These are phyloP conservation scores for Isichthys henryi DNA, from an alignment of 2,113 vertebrate genomes.

Conservation along the genomic window DNA sequence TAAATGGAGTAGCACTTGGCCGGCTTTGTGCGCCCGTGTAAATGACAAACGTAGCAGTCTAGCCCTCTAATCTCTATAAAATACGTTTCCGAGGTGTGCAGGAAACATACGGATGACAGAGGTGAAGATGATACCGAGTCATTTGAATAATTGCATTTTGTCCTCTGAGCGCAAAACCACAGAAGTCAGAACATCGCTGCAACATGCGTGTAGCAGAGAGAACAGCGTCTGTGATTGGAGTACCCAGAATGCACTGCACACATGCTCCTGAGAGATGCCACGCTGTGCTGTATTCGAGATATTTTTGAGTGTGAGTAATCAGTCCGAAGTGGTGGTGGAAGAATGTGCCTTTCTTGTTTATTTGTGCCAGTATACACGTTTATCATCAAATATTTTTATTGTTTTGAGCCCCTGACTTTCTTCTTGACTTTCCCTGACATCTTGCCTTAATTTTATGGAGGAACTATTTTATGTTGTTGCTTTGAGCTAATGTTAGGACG, in stretches of 20 bases:
- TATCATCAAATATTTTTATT: not conserved
- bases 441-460: not conserved
- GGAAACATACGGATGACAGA: not conserved
- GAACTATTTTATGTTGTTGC: too few relatives aligned
- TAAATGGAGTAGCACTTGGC: not conserved
- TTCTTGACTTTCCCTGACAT: not conserved
- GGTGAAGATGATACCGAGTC: not conserved
- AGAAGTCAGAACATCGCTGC: not conserved
- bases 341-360: not conserved
- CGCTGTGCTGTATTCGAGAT: not conserved
- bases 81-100: not conserved
- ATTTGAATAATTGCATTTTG: constrained; percentile 7
- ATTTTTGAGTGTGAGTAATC: not conserved
- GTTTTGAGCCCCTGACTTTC: not conserved
- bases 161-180: not conserved
- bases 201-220: not conserved
- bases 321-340: not conserved
- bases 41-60: not conserved
- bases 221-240: not conserved
- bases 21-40: not conserved
- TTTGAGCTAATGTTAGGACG: not conserved
- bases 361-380: not conserved
- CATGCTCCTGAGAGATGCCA: not conserved
- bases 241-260: not conserved
- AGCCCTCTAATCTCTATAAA: not conserved